Percentiles rank a stretch among this genome's conserved stretches.
Conservation (phyloP, 1,140 invertebrate species). For the Hestina assimilis region DNA sequence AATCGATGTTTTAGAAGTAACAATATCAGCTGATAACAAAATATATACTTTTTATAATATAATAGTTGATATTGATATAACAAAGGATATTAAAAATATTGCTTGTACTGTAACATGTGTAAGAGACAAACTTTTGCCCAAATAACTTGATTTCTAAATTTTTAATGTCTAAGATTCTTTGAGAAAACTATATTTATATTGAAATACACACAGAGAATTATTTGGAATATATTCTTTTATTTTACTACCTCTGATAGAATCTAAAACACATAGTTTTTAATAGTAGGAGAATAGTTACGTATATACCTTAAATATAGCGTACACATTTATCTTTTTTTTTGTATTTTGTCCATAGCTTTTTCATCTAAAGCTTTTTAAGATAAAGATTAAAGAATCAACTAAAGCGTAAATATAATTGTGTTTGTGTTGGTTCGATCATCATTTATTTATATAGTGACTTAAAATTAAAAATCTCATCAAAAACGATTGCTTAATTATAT, state of each 20-base stretch:
- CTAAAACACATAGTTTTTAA: constrained; percentile 32
- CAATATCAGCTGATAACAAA: no score
- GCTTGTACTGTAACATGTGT: no score
- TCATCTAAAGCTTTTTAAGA: background rate
- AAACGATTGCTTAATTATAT: background rate
- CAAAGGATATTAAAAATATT: no score
- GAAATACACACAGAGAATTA: constrained; percentile 23
- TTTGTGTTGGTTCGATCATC: no score
- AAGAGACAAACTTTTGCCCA: background rate
- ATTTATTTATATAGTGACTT: no score
- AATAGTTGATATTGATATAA: no score
- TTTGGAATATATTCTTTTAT: constrained; percentile 33
- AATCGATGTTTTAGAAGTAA: no score
- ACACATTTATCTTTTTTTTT: constrained; percentile 13
- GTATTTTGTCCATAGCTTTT: constrained; percentile 1
- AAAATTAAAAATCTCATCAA: background rate
- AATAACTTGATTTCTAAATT: background rate
- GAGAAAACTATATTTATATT: constrained; percentile 13
- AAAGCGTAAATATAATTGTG: background rate
- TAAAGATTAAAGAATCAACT: background rate
- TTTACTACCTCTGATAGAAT: constrained; percentile 16
- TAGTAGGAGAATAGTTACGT: constrained; percentile 36
- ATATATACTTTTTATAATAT: no score
- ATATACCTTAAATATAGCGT: constrained; percentile 25
- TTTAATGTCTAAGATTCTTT: background rate